phyloP scores from a whole-genome alignment of 2,888 invertebrate genomes.

The Aphodius granarius region DNA sequence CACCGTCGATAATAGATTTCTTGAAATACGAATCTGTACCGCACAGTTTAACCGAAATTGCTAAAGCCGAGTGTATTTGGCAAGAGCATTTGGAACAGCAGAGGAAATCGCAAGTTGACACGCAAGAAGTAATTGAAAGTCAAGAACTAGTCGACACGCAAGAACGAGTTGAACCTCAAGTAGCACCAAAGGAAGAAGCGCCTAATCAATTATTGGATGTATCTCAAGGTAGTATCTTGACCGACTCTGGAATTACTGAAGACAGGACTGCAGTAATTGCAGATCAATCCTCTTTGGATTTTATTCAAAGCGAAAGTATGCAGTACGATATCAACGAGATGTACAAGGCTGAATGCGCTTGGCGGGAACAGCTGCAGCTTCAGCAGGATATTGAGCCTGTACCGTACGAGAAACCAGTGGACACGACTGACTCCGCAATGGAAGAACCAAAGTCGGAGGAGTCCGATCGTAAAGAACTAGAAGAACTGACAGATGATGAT shows the following conservation, averaged over 20 bases:
- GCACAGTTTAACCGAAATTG: slow-evolving; percentile 18
- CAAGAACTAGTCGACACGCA: neutral
- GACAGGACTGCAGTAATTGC: neutral
- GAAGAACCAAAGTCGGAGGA: neutral
- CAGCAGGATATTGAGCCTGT: neutral
- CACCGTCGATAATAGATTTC: neutral
- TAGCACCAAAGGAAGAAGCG: neutral
- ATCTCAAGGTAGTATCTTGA: neutral
- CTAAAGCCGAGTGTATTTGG: slow-evolving; percentile 23
- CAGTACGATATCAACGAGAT: neutral
- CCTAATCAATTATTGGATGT: neutral
- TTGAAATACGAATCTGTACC: slow-evolving; percentile 15
- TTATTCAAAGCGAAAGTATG: neutral
- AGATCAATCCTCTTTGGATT: neutral
- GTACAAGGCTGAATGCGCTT: neutral
- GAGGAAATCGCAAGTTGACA: neutral
- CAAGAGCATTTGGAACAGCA: slow-evolving; percentile 20
- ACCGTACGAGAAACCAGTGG: neutral
- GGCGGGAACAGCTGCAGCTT: neutral
- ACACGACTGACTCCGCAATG: neutral
- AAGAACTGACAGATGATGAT: neutral
- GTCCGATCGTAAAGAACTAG: neutral
- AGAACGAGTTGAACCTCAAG: neutral
- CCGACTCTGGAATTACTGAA: neutral
- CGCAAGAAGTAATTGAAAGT: neutral